Evolutionary conservation across 2,797 vertebrate species (phyloP), one percentile per base, ranked within the genome.

Genomic region (Crypturellus tataupa): DNA sequence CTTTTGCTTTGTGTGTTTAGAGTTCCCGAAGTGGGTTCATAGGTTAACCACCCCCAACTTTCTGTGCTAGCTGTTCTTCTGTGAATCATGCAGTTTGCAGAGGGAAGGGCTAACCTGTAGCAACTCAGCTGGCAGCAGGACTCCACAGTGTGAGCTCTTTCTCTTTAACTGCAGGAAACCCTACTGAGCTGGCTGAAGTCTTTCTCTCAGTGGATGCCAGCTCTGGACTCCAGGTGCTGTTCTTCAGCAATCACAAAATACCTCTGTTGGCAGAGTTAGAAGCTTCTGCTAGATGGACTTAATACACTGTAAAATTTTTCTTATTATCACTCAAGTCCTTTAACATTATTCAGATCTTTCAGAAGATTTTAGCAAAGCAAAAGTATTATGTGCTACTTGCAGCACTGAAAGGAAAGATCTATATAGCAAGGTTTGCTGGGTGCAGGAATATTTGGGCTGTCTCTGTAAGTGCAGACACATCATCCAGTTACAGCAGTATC

Each of bases 121-220:
- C 7, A 17, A 44, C 40, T 69, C 12, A n/a, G 27, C 0, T 0
- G 20, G 10, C 3, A 3, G 6, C 23, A 7, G 7, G 7, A 12
- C 24, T 51, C 12, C 49, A 62, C 35, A 81, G 19, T 0, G 0
- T 31, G 19, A 75, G 4, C 2, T 20, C 27, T 81, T 83, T 68
- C n/a, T 85, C 27, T 46, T 35, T 73, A 24, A 6, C 42, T 60
- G 10, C 25, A 67, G 47, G 12, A 31, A 87, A 80, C 70, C 29
- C 4, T 53, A 7, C 6, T 75, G 42, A 80, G 13, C 6, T 60
- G 44, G 2, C 35, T 67, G 49, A 78, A 84, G 9, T 55, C 31
- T n/a, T 81, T 10, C 13, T 73, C 9, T 56, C 6, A 44, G 16
- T 40, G 49, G 16, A 17, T n/a, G 24, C 31, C 21, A 89, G 1